These are phyloP conservation scores for Brachystomella parvula DNA, from an alignment of 1,140 invertebrate genomes.

Conservation along the genomic window DNA sequence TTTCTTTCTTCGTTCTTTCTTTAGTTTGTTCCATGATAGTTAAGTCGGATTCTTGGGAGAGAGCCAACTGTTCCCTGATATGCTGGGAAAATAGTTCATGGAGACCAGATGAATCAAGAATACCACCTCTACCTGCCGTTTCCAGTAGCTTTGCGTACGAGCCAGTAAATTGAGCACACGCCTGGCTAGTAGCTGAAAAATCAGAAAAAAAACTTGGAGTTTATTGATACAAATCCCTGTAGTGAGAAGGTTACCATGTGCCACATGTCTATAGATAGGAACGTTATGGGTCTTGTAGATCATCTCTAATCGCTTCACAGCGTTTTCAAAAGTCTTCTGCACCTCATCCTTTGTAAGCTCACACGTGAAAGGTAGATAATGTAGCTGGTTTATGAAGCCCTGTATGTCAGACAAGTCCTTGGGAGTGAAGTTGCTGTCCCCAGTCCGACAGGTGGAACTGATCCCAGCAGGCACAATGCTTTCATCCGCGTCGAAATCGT, in stretches of 20 bases:
- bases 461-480: too few species aligned
- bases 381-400: constrained; percentile 24
- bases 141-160: neutral
- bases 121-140: neutral
- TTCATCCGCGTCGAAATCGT: too few species aligned
- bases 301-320: constrained; percentile 12
- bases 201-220: neutral
- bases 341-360: constrained; percentile 25
- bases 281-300: constrained; percentile 26
- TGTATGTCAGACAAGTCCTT: constrained; percentile 22
- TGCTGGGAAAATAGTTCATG: neutral
- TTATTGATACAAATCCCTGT: neutral
- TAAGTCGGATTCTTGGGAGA: neutral
- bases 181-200: neutral
- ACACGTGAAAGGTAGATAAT: constrained; percentile 30
- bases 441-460: too few species aligned
- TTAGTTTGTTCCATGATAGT: constrained; percentile 16
- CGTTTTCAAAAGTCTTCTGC: constrained; percentile 12
- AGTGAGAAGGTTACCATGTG: constrained; percentile 19
- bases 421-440: constrained; percentile 8
- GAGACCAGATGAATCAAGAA: neutral
- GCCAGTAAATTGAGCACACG: neutral
- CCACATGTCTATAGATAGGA: constrained; percentile 18
- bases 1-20: constrained; percentile 24
- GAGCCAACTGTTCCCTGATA: neutral